Evolutionary conservation across 35 echinoderm and acorn worm genomes (phyloP).

Genomic region (Patiria miniata): DNA sequence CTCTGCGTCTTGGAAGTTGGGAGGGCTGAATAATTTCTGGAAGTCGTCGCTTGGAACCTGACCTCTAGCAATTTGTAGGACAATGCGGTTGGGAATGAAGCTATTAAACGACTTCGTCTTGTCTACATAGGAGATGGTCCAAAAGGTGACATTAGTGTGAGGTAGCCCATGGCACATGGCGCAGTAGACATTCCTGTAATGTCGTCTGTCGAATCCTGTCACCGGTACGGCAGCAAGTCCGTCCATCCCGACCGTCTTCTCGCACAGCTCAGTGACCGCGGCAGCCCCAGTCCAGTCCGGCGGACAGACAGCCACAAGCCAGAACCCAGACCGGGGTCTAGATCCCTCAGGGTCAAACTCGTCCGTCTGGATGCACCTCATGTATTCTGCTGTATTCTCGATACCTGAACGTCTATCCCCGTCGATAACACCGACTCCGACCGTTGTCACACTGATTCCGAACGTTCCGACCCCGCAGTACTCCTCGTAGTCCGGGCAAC

Average conservation of each 20-base stretch:
- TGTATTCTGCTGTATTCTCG: neutral
- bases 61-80: neutral
- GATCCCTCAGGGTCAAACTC: neutral
- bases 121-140: neutral
- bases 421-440: neutral
- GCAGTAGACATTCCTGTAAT: slow-evolving; percentile 50
- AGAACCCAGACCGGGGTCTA: neutral
- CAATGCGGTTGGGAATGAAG: too few species aligned
- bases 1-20: too few species aligned
- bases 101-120: neutral
- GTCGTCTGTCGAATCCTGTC: neutral
- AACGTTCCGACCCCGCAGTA: neutral
- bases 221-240: neutral
- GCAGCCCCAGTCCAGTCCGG: neutral
- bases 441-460: neutral
- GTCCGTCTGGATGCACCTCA: neutral
- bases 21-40: neutral
- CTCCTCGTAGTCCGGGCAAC: neutral
- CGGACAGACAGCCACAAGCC: neutral
- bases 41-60: too few species aligned
- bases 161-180: slow-evolving; percentile 45
- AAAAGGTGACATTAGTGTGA: neutral
- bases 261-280: too few species aligned
- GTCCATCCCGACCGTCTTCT: neutral
- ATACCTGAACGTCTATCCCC: neutral